phyloP scores from a whole-genome alignment of 2,113 vertebrate genomes.

The Tympanuchus pallidicinctus region DNA sequence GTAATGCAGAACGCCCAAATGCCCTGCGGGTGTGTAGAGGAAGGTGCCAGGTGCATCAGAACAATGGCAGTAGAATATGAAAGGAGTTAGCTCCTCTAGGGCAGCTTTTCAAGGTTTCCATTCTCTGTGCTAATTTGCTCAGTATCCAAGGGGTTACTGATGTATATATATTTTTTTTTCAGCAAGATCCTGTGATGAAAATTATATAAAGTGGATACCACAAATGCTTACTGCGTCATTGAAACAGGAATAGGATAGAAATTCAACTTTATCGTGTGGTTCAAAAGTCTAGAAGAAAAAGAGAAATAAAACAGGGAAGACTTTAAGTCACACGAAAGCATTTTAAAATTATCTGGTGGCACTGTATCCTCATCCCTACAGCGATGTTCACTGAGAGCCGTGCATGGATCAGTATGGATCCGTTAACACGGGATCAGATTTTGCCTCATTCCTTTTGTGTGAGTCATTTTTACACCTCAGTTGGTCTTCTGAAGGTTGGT shows the following conservation, averaged over 20 bases:
- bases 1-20: not conserved
- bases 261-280: not conserved
- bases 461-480: not conserved
- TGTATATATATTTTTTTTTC: accelerated
- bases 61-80: not conserved
- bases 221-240: not conserved
- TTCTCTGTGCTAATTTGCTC: not conserved
- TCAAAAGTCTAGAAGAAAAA: not conserved
- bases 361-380: not conserved
- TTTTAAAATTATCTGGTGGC: not conserved
- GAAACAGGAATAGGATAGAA: not conserved
- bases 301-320: not conserved
- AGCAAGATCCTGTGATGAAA: not conserved
- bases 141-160: not conserved
- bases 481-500: not conserved
- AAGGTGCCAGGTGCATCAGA: not conserved
- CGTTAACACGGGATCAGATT: not conserved
- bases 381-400: accelerated
- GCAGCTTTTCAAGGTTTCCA: not conserved
- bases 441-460: not conserved
- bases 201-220: accelerated
- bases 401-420: not conserved
- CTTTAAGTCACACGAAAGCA: not conserved
- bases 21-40: not conserved
- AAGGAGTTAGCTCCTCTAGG: not conserved